Evolutionary conservation across 2,797 vertebrate genomes (phyloP), one percentile per base, ranked within the genome.

Genomic region (Phrynocephalus forsythii): DNA sequence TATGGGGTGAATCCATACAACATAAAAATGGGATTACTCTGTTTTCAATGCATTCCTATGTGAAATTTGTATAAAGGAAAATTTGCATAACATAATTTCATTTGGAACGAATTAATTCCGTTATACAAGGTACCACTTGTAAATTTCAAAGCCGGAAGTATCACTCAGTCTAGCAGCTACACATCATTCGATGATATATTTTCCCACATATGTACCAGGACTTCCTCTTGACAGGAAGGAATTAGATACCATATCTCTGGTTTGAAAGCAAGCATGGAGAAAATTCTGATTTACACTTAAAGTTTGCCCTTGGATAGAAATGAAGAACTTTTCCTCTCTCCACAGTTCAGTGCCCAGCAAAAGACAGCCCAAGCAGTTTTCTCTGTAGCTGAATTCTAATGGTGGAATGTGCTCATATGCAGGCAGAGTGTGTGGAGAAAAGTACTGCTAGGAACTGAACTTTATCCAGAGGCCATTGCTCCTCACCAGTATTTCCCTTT

Each of bases 171-270:
- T 91, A 79, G 56, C 66, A 90, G 72, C 48, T 91, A 18, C 86
- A 83, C 50, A 80, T 82, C 78, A 87, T 91, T 77, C 75, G 52
- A 82, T 60, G 52, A 26, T 33, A 82, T 72, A 0, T 67, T 84
- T 92, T 89, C 18, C 22, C 60, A 73, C 86, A 90, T 26, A 0
- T 0, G 79, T 86, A 82, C 5, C 13, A 68, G 82, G 90, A 86
- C 87, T 88, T 89, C 71, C 28, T 0, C 0, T 92, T 6, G 3
- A 9, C 30, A 48, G 44, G 6, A 38, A 3, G 28, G 52, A 69
- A 68, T 28, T 78, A 50, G 63, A 48, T 69, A 1, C 22, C 24
- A 6, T 63, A 18, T 22, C 15, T 84, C 15, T 75, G 87, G 86
- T 20, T 44, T 85, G 91, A 30, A 82, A 91, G 86, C 10, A 2